These are phyloP conservation scores for Thunnus maccoyii DNA, from an alignment of 2,113 vertebrate genomes.

Conservation along the genomic window DNA sequence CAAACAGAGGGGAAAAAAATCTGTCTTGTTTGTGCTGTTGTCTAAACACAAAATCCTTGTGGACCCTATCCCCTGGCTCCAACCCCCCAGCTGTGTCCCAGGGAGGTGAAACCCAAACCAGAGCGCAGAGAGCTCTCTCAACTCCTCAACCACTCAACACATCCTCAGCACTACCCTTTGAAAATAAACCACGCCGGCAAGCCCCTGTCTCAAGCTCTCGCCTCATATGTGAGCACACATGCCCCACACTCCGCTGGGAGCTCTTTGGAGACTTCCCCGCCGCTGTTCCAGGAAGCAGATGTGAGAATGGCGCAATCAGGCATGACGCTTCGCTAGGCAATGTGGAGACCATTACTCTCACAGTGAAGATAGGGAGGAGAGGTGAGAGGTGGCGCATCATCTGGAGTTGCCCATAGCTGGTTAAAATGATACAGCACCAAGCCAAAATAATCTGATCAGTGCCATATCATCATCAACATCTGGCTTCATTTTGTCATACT, in stretches of 20 bases:
- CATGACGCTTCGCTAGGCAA: slow-evolving; percentile 55
- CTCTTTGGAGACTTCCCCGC: slow-evolving; percentile 70
- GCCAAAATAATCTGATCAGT: slow-evolving; percentile 36
- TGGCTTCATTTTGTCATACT: slow-evolving; percentile 61
- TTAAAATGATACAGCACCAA: slow-evolving; percentile 43
- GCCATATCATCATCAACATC: slow-evolving; percentile 42
- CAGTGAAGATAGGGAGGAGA: slow-evolving; percentile 37
- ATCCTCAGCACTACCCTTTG: slow-evolving; percentile 79
- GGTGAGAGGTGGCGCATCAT: slow-evolving; percentile 51
- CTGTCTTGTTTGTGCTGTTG: slow-evolving; percentile 61
- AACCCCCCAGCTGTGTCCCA: slow-evolving; percentile 62
- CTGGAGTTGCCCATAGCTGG: slow-evolving; percentile 27
- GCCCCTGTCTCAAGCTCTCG: slow-evolving; percentile 63
- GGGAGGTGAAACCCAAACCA: slow-evolving; percentile 79
- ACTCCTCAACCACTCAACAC: slow-evolving; percentile 83
- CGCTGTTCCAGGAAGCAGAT: slow-evolving; percentile 81
- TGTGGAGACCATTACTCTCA: slow-evolving; percentile 58
- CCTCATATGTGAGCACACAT: slow-evolving; percentile 75
- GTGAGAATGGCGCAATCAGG: slow-evolving; percentile 74
- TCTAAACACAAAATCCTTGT: slow-evolving; percentile 60
- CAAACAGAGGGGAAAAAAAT: slow-evolving; percentile 21
- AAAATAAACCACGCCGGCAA: slow-evolving; percentile 78
- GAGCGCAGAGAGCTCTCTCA: slow-evolving; percentile 75
- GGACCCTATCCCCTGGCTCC: slow-evolving; percentile 4
- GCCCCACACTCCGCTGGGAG: slow-evolving; percentile 74